phyloP scores from a whole-genome alignment of 2,113 vertebrate genomes.

The Alligator mississippiensis region DNA sequence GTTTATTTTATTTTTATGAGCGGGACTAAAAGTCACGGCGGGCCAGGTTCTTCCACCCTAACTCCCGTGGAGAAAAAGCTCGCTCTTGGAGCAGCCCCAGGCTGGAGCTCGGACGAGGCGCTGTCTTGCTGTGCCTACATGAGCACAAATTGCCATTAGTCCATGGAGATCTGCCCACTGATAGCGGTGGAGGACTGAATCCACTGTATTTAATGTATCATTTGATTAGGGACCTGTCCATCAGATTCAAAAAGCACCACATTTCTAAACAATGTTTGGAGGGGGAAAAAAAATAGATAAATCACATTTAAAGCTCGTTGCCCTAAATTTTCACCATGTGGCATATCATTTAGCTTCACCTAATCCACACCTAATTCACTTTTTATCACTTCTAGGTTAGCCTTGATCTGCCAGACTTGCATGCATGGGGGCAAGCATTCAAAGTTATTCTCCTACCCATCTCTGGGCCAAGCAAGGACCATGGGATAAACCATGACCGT shows the following conservation, averaged over 20 bases:
- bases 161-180: background rate
- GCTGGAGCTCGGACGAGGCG: background rate
- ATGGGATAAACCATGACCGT: background rate
- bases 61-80: constrained; percentile 34
- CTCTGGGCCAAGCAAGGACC: background rate
- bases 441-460: background rate
- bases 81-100: background rate
- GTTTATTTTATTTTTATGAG: constrained; percentile 67
- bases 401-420: background rate
- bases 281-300: constrained; percentile 50
- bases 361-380: constrained; percentile 28
- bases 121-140: fast-evolving
- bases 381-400: constrained; percentile 23
- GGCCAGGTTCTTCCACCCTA: constrained; percentile 34
- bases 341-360: background rate
- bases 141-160: background rate
- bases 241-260: constrained; percentile 56
- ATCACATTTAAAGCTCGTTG: constrained; percentile 22
- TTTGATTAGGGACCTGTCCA: constrained; percentile 52
- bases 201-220: constrained; percentile 48
- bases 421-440: constrained; percentile 8
- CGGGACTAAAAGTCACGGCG: constrained; percentile 50
- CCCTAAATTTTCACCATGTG: background rate
- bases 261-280: constrained; percentile 55
- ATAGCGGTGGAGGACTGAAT: constrained; percentile 42